Conservation (phyloP, 2,797 vertebrate genomes). For the Sciurus vulgaris region DNA sequence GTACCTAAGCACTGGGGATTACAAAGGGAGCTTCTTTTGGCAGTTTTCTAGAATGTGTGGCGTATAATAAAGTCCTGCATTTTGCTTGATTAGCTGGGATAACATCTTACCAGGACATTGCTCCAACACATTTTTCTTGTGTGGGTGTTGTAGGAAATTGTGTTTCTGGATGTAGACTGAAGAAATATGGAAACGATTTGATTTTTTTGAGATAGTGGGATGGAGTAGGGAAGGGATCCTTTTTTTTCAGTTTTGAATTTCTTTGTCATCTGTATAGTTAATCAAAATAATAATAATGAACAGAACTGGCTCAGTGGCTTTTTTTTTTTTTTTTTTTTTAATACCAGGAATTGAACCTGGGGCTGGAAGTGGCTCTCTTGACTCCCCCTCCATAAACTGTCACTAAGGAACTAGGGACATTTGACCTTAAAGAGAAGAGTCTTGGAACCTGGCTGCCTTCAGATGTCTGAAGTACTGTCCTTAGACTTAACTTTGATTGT, state of each 20-base stretch:
- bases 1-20: not conserved
- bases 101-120: not conserved
- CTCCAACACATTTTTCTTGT: not conserved
- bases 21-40: not conserved
- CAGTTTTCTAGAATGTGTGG: conserved; percentile 5
- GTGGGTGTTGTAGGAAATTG: not conserved
- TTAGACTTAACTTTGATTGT: not conserved
- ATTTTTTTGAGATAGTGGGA: not conserved
- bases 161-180: not conserved
- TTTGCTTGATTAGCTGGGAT: not conserved
- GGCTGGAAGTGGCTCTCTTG: not conserved
- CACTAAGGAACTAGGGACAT: not conserved
- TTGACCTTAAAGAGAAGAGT: not conserved
- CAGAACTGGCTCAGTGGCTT: not conserved
- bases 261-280: not conserved
- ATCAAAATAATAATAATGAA: not conserved
- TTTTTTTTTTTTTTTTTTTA: not conserved
- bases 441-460: not conserved
- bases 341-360: too few species aligned
- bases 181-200: not conserved
- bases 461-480: not conserved
- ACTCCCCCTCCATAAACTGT: not conserved
- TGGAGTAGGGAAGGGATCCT: not conserved
- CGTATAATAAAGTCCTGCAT: not conserved
- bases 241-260: not conserved